These are phyloP conservation scores for Brachionus paranguensis DNA, from an alignment of 1,140 invertebrate species.

Conservation along the genomic window DNA sequence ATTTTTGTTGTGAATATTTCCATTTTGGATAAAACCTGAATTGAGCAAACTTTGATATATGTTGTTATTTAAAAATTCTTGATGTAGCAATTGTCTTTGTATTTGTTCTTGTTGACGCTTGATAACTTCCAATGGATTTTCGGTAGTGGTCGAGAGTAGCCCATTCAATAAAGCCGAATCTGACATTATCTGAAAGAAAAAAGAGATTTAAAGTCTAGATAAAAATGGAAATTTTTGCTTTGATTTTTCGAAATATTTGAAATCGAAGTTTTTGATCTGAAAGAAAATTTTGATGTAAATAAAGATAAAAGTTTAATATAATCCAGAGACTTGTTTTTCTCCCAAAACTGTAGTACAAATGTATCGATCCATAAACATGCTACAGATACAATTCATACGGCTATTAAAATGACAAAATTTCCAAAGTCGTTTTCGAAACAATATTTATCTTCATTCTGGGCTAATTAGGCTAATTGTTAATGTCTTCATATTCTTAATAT, in stretches of 20 bases:
- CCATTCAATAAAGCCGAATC: conserved; percentile 27
- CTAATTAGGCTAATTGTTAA: conserved; percentile 32
- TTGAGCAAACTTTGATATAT: conserved; percentile 28
- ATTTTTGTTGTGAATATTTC: not conserved
- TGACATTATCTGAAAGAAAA: conserved; percentile 11
- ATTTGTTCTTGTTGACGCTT: conserved; percentile 38
- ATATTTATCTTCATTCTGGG: not conserved
- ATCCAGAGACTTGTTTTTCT: conserved; percentile 24
- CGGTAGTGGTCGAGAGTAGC: conserved; percentile 5
- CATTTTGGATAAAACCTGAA: conserved; percentile 25
- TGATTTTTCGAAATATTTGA: not conserved
- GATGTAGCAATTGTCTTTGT: conserved; percentile 24
- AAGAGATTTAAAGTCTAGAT: not conserved
- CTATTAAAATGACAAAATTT: not conserved
- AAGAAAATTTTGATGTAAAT: not conserved
- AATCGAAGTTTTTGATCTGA: not conserved
- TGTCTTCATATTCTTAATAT: conserved; percentile 30
- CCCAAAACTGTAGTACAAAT: not conserved
- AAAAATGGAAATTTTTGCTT: conserved; percentile 1
- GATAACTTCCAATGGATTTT: conserved; percentile 37
- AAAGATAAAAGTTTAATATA: conserved; percentile 16
- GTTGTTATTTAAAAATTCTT: conserved; percentile 37
- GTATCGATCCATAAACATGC: not conserved
- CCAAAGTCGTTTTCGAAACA: not conserved
- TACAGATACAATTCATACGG: not conserved